Percentiles rank a stretch among this genome's conserved stretches.
Evolutionary conservation across 1,140 invertebrate genomes (phyloP).

Genomic region (Drosophila sp.): DNA sequence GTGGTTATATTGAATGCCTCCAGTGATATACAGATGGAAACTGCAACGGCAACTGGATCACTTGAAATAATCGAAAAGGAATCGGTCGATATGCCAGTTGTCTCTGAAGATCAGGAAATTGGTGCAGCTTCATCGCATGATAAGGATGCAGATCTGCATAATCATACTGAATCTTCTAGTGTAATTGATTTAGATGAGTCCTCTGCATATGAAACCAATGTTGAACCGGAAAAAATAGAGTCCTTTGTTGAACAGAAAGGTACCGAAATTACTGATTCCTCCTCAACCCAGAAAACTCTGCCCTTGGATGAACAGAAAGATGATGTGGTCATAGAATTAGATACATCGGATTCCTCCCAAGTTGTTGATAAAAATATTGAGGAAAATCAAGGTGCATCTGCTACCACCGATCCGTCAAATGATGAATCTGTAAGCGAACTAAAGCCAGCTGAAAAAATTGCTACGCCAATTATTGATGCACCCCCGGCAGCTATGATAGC

Average conservation of each 20-base stretch:
- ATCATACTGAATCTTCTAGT: background rate
- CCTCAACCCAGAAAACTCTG: background rate
- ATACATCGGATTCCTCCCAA: conserved; percentile 1
- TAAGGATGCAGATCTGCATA: background rate
- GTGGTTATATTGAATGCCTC: conserved; percentile 12
- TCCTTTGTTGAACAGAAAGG: background rate
- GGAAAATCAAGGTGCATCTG: background rate
- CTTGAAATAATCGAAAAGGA: background rate
- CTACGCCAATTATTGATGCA: background rate
- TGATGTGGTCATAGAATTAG: conserved; percentile 10
- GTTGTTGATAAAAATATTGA: background rate
- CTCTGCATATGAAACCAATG: background rate
- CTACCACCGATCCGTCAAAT: background rate
- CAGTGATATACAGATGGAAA: background rate
- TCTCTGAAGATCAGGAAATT: background rate
- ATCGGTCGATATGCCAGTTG: background rate
- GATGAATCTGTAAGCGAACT: background rate
- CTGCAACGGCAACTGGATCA: background rate
- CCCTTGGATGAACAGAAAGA: background rate
- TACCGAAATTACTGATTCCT: background rate
- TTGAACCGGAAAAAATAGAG: background rate
- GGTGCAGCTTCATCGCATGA: background rate
- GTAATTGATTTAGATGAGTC: conserved; percentile 18
- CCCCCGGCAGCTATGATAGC: background rate
- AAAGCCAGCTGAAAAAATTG: background rate